A percentile compares a stretch with the other conserved stretches of the same genome.
These are phyloP conservation scores for Pheosia tremula DNA, from an alignment of 2,888 invertebrate genomes.

Conservation along the genomic window DNA sequence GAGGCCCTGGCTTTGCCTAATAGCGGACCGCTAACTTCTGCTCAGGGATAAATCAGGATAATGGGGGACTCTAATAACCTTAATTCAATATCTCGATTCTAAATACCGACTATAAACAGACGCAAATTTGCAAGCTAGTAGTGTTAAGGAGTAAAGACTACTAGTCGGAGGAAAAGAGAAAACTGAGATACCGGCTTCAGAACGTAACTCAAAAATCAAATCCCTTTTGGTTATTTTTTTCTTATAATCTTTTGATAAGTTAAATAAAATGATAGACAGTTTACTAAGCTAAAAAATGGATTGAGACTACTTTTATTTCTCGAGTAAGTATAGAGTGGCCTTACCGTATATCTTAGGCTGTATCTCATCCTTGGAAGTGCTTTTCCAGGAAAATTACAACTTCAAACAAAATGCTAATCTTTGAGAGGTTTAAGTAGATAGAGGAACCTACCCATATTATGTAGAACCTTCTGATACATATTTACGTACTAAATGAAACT, in stretches of 20 bases:
- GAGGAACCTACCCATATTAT: too few species aligned
- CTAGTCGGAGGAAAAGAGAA: not conserved
- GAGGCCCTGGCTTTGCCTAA: conserved; percentile 48
- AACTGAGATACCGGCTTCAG: not conserved
- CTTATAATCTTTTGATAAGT: not conserved
- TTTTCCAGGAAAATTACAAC: not conserved
- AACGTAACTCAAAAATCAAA: not conserved
- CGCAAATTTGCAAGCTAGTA: not conserved
- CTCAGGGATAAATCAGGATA: conserved; percentile 49
- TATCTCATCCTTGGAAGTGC: not conserved
- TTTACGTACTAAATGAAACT: too few species aligned
- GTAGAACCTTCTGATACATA: too few species aligned
- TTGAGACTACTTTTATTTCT: not conserved
- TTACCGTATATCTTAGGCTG: not conserved
- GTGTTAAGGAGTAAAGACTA: not conserved
- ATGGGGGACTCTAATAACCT: conserved; percentile 41
- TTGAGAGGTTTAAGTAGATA: too few species aligned
- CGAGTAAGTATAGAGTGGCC: not conserved
- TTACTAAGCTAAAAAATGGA: not conserved
- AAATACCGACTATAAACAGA: conserved; percentile 8
- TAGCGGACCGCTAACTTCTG: conserved; percentile 50
- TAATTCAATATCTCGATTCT: conserved; percentile 38
- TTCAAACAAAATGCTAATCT: not conserved
- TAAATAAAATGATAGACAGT: not conserved
- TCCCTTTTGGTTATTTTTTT: not conserved